Evolutionary conservation across 2,888 invertebrate genomes (phyloP).

Genomic region (Camptogramma bilineatum): DNA sequence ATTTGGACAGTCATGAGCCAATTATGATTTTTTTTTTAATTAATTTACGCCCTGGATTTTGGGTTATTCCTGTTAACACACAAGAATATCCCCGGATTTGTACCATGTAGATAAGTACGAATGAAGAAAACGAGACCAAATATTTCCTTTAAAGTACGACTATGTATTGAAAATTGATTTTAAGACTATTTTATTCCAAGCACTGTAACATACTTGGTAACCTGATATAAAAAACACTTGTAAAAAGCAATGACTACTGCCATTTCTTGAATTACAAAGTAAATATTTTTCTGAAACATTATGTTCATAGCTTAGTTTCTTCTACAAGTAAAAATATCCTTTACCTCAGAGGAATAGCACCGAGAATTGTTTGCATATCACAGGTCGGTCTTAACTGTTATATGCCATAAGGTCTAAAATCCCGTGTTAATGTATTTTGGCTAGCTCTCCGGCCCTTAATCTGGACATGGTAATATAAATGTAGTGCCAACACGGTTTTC

Average conservation of each 20-base stretch:
- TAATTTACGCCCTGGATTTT: too few relatives aligned
- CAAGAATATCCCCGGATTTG: too few relatives aligned
- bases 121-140: too few relatives aligned
- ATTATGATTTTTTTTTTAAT: too few relatives aligned
- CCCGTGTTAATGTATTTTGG: conserved; percentile 18
- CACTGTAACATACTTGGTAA: too few relatives aligned
- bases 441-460: conserved; percentile 16
- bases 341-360: background rate
- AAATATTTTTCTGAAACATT: background rate
- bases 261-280: background rate
- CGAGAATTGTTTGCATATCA: background rate
- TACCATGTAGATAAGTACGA: too few relatives aligned
- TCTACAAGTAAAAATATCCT: background rate
- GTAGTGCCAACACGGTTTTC: conserved; percentile 25
- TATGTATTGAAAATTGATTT: too few relatives aligned
- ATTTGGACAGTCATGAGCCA: too few relatives aligned
- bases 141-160: too few relatives aligned
- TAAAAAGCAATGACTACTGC: background rate
- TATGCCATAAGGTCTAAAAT: conserved; percentile 13
- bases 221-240: background rate
- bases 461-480: conserved; percentile 16
- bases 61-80: too few relatives aligned
- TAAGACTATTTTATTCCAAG: too few relatives aligned
- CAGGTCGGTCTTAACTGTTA: background rate
- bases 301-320: background rate